A percentile compares a stretch with the other conserved stretches of the same genome.
phyloP scores from a whole-genome alignment of 2,888 invertebrate genomes.

The Diadromus collaris region DNA sequence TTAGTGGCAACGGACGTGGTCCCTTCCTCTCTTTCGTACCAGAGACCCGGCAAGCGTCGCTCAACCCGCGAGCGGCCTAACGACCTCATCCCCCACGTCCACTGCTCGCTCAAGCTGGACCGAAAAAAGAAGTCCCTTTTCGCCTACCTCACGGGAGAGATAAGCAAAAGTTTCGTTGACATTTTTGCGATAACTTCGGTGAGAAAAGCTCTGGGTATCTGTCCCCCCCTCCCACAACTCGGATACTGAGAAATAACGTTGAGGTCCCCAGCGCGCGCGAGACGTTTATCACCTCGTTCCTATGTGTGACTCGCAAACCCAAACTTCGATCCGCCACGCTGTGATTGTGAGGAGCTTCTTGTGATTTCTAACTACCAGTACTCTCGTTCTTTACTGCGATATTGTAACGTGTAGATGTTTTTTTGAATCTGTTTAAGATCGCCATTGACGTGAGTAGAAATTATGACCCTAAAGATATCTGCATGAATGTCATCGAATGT shows the following conservation, averaged over 20 bases:
- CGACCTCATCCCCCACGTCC: constrained; percentile 43
- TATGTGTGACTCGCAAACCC: constrained; percentile 36
- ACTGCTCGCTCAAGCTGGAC: constrained; percentile 35
- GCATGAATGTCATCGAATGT: no score
- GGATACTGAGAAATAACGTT: constrained; percentile 37
- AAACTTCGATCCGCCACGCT: constrained; percentile 33
- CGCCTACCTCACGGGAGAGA: constrained; percentile 62
- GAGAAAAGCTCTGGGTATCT: constrained; percentile 27
- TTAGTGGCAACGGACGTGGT: constrained; percentile 49
- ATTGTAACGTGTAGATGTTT: neutral
- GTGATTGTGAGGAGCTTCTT: neutral
- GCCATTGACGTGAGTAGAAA: no score
- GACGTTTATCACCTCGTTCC: constrained; percentile 56
- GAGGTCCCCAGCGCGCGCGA: constrained; percentile 26
- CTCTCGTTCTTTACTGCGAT: neutral
- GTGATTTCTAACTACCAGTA: neutral
- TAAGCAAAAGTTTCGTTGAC: constrained; percentile 77
- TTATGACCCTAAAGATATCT: no score
- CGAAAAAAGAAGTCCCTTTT: constrained; percentile 47
- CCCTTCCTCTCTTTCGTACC: constrained; percentile 39
- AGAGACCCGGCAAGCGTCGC: constrained; percentile 17
- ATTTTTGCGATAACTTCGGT: constrained; percentile 73
- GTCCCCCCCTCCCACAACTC: neutral
- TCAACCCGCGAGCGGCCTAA: constrained; percentile 42
- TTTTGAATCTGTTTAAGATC: neutral